These are phyloP conservation scores for Malurus alboscapulatus DNA, from an alignment of 2,113 vertebrate genomes.

Conservation along the genomic window DNA sequence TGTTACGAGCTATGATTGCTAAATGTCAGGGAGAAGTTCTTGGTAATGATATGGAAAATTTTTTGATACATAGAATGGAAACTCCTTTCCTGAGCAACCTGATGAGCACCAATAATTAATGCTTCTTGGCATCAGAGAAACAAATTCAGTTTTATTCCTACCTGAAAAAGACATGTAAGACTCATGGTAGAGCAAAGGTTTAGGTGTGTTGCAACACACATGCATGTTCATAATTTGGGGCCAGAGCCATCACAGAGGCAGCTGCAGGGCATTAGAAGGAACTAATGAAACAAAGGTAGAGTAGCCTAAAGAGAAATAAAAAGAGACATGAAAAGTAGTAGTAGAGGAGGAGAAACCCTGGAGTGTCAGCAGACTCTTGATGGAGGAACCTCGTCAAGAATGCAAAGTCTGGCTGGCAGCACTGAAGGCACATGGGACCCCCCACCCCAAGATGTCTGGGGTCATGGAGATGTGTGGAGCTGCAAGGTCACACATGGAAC, in stretches of 20 bases:
- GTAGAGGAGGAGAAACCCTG: not conserved
- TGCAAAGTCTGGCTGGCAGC: fast-evolving
- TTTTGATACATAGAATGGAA: not conserved
- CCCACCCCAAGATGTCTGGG: fast-evolving
- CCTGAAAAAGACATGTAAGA: not conserved
- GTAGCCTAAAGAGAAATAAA: not conserved
- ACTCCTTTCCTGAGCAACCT: not conserved
- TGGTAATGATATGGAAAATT: not conserved
- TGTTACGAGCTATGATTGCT: not conserved
- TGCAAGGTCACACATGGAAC: fast-evolving
- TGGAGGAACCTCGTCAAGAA: fast-evolving
- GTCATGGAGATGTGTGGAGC: fast-evolving
- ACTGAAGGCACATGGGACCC: not conserved
- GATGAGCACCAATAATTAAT: not conserved
- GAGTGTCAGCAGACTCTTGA: not conserved
- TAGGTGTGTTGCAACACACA: not conserved
- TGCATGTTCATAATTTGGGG: not conserved
- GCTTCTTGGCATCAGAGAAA: not conserved
- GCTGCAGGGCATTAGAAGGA: not conserved
- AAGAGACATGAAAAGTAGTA: not conserved
- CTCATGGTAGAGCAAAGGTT: fast-evolving
- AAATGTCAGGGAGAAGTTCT: not conserved
- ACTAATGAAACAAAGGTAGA: not conserved
- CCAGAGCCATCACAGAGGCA: not conserved
- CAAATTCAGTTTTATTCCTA: not conserved